These are phyloP conservation scores for Metaphire vulgaris DNA, from an alignment of 1,140 invertebrate genomes.

Conservation along the genomic window DNA sequence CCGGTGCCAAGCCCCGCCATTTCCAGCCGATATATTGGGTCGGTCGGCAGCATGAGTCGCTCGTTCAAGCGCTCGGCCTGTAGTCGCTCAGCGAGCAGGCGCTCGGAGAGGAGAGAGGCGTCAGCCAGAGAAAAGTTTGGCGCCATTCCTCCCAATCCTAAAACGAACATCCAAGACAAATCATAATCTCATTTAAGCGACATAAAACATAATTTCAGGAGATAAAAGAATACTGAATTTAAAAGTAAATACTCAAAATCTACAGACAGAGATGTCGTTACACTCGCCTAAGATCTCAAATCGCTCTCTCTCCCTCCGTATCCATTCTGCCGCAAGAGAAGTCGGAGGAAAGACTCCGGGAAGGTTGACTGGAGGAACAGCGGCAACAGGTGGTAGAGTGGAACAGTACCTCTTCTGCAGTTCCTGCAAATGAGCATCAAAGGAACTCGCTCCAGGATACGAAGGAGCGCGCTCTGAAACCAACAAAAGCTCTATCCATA, in stretches of 20 bases:
- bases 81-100: neutral
- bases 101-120: neutral
- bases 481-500: neutral
- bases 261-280: too few relatives aligned
- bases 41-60: neutral
- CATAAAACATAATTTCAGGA: too few relatives aligned
- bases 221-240: too few relatives aligned
- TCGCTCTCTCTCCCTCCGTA: slow-evolving; percentile 59
- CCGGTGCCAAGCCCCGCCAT: neutral
- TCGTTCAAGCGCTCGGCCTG: neutral
- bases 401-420: neutral
- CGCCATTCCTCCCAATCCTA: neutral
- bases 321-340: slow-evolving; percentile 61
- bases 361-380: slow-evolving; percentile 55
- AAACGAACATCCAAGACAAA: too few relatives aligned
- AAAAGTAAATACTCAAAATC: too few relatives aligned
- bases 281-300: neutral
- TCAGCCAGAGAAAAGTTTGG: neutral
- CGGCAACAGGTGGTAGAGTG: slow-evolving; percentile 9
- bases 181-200: too few relatives aligned
- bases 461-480: neutral
- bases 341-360: slow-evolving; percentile 56
- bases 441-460: neutral
- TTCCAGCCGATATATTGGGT: neutral
- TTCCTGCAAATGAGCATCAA: neutral